Conservation (phyloP, 2,888 invertebrate species). For the Cheilosia urbana region DNA sequence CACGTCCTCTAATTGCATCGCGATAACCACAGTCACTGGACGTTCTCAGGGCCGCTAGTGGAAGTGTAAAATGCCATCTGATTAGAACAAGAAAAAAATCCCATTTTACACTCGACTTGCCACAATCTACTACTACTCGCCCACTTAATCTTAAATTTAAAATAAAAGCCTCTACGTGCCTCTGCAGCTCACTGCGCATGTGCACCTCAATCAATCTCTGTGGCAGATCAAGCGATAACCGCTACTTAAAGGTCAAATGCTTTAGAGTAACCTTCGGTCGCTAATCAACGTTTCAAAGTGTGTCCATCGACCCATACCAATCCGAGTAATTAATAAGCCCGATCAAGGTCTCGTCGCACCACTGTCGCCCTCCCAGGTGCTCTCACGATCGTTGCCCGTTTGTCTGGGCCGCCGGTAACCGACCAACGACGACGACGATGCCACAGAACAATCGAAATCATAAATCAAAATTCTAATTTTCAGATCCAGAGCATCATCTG, state of each 20-base stretch:
- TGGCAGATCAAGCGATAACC: constrained; percentile 32
- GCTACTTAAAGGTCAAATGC: constrained; percentile 41
- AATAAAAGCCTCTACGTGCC: constrained; percentile 20
- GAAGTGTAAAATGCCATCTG: constrained; percentile 21
- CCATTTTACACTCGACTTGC: constrained; percentile 43
- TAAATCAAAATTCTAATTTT: constrained; percentile 74
- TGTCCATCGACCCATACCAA: constrained; percentile 56
- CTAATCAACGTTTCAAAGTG: constrained; percentile 9
- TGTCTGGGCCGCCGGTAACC: constrained; percentile 39
- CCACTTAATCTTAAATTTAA: constrained; percentile 7
- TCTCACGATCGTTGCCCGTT: constrained; percentile 56
- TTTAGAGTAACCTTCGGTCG: constrained; percentile 37
- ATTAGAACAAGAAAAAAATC: constrained; percentile 1
- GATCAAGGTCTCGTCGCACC: constrained; percentile 53
- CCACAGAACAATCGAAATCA: constrained; percentile 63
- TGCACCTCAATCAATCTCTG: constrained; percentile 7
- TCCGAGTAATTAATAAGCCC: constrained; percentile 57
- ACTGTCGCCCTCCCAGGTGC: constrained; percentile 62
- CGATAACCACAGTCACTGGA: not conserved
- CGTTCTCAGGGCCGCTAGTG: not conserved
- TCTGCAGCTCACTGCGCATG: not conserved
- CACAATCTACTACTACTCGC: constrained; percentile 4
- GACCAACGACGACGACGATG: constrained; percentile 3
- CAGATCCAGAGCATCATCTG: constrained; percentile 55
- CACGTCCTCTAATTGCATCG: not conserved